Percentiles rank a stretch among this genome's conserved stretches.
These are phyloP conservation scores for Peromyscus aztecus DNA, from an alignment of 2,797 vertebrate species.

Conservation along the genomic window DNA sequence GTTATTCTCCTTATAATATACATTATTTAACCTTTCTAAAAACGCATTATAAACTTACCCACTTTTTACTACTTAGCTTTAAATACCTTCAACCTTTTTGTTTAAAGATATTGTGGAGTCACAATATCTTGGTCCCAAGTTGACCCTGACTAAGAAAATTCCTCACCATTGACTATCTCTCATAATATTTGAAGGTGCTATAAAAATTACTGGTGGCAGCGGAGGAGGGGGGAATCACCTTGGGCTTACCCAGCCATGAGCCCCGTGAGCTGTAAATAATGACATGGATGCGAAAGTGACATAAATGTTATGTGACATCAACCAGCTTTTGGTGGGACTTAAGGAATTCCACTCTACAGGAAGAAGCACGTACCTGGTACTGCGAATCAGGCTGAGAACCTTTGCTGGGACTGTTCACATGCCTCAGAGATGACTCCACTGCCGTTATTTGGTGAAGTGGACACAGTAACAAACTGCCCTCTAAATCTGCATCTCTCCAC, in stretches of 20 bases:
- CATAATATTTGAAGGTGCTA: neutral
- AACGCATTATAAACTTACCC: neutral
- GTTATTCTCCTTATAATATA: neutral
- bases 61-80: neutral
- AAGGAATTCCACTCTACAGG: neutral
- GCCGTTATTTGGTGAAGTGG: neutral
- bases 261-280: neutral
- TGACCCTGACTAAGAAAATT: neutral
- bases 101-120: neutral
- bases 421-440: neutral
- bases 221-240: too few species aligned
- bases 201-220: neutral
- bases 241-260: neutral
- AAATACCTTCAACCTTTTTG: neutral
- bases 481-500: neutral
- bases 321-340: neutral
- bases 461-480: neutral
- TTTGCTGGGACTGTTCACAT: neutral
- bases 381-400: neutral
- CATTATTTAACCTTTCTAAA: neutral
- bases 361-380: neutral
- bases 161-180: neutral
- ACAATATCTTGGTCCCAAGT: neutral
- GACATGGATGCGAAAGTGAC: neutral
- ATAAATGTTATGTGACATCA: neutral